Conservation (phyloP, 2,888 invertebrate species). For the Stictocephala bisonia region DNA sequence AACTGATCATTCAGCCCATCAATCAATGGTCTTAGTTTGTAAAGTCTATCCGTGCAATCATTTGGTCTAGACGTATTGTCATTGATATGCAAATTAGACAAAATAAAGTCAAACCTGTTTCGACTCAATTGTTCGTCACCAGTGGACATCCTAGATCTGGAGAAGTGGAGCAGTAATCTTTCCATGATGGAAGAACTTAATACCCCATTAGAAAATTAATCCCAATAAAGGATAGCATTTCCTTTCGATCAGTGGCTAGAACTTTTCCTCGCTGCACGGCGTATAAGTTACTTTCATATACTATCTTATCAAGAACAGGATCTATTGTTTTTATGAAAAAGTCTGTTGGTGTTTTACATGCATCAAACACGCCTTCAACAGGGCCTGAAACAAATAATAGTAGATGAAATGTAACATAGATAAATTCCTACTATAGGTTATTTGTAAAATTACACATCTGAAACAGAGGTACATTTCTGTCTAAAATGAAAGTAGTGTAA, state of each 20-base stretch:
- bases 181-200: slow-evolving; percentile 18
- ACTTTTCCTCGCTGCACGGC: slow-evolving; percentile 44
- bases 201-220: slow-evolving; percentile 46
- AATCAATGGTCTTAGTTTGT: slow-evolving; percentile 50
- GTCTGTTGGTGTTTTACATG: slow-evolving; percentile 35
- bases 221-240: slow-evolving; percentile 43
- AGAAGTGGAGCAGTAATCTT: slow-evolving; percentile 36
- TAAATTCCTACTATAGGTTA: too few relatives aligned
- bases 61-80: slow-evolving; percentile 47
- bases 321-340: slow-evolving; percentile 14
- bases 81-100: slow-evolving; percentile 51
- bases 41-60: slow-evolving; percentile 50
- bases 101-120: slow-evolving; percentile 49
- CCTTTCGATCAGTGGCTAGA: slow-evolving; percentile 34
- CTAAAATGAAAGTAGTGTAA: too few relatives aligned
- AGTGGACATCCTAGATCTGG: slow-evolving; percentile 43
- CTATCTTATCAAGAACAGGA: slow-evolving; percentile 28
- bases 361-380: slow-evolving; percentile 17
- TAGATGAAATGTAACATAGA: too few relatives aligned
- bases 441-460: too few relatives aligned
- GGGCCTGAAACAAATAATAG: slow-evolving; percentile 40
- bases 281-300: slow-evolving; percentile 47
- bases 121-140: slow-evolving; percentile 48
- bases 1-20: slow-evolving; percentile 48
- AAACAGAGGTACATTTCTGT: too few relatives aligned